Percentiles rank a stretch among this genome's conserved stretches.
These are phyloP conservation scores for Platysternon megacephalum DNA, from an alignment of 2,113 vertebrate genomes.

Conservation along the genomic window DNA sequence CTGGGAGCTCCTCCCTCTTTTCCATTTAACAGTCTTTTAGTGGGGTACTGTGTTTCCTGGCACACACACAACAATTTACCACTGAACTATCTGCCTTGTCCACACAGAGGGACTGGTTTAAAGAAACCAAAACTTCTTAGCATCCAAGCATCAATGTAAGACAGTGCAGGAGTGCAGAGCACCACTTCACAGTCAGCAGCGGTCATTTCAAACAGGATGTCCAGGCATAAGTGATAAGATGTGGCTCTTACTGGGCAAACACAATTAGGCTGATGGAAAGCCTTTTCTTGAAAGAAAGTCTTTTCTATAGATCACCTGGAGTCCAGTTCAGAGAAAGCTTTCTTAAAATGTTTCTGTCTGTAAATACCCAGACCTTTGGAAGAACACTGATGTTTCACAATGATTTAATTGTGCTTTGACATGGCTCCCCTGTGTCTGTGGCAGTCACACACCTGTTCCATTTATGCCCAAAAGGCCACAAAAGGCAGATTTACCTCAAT, in stretches of 20 bases:
- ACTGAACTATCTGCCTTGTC: conserved; percentile 51
- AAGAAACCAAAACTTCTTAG: conserved; percentile 50
- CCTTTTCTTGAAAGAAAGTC: conserved; percentile 41
- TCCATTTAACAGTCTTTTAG: conserved; percentile 57
- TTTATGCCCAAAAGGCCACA: conserved; percentile 83
- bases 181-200: background rate
- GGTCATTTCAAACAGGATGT: conserved; percentile 35
- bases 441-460: conserved; percentile 88
- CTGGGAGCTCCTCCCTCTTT: conserved; percentile 62
- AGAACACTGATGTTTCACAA: conserved; percentile 83
- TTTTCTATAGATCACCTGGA: conserved; percentile 75
- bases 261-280: conserved; percentile 35
- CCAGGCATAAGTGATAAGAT: conserved; percentile 40
- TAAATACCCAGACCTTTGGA: conserved; percentile 79
- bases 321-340: conserved; percentile 70
- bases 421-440: conserved; percentile 82
- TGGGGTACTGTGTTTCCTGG: conserved; percentile 8
- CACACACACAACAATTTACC: conserved; percentile 52
- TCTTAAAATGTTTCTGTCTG: conserved; percentile 68
- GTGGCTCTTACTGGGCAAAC: conserved; percentile 35
- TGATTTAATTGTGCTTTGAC: conserved; percentile 83
- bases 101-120: conserved; percentile 50
- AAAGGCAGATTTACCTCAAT: conserved; percentile 83
- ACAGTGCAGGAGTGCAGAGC: background rate
- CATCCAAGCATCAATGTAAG: conserved; percentile 48